Conservation (phyloP, 64 coral and sea anemone genomes). For the Pocillopora verrucosa region DNA sequence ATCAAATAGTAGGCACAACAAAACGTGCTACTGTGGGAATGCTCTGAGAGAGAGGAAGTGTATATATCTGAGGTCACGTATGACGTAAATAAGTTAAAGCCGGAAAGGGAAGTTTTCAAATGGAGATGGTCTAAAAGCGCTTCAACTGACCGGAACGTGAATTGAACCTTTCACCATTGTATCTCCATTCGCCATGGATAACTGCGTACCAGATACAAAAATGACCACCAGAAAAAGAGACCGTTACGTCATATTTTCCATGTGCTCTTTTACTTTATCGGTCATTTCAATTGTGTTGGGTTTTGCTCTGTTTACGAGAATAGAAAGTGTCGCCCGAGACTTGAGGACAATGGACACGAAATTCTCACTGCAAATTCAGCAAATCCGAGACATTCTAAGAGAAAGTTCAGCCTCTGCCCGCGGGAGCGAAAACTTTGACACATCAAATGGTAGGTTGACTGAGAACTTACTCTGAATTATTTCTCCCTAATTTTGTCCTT, state of each 20-base stretch:
- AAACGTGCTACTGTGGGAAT: no score
- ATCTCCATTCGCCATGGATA: background rate
- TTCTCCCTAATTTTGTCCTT: no score
- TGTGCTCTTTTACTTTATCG: background rate
- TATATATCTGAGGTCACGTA: no score
- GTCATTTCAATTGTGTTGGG: background rate
- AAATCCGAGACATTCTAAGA: background rate
- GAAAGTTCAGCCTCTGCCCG: background rate
- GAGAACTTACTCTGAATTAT: no score
- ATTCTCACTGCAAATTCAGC: background rate
- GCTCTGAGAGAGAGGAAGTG: no score
- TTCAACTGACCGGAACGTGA: no score
- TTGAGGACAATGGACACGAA: background rate
- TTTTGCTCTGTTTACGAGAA: background rate
- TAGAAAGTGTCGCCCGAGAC: background rate
- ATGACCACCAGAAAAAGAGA: background rate
- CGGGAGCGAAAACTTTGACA: background rate
- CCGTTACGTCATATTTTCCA: background rate
- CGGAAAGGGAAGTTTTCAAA: no score
- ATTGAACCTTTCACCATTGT: no score
- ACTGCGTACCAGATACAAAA: background rate
- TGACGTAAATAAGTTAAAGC: no score
- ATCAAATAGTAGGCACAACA: no score
- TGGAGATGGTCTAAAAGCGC: no score
- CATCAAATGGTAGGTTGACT: background rate